Evolutionary conservation across 2,888 invertebrate genomes (phyloP).

Genomic region (Leptinotarsa peninsularis): DNA sequence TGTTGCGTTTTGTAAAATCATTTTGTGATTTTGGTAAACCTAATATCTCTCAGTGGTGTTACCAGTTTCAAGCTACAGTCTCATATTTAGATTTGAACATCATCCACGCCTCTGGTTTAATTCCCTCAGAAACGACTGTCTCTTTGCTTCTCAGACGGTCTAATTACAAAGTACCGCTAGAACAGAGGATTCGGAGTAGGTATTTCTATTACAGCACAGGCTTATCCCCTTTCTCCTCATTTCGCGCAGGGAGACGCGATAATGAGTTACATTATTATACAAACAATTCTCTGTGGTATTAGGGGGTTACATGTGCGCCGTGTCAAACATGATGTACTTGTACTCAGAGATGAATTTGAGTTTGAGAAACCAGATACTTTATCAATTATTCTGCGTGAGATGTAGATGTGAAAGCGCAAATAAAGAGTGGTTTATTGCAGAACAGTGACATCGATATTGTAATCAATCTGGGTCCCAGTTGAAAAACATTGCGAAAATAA

Average conservation of each 20-base stretch:
- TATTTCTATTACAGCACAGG: slow-evolving; percentile 40
- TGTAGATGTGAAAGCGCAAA: too few species aligned
- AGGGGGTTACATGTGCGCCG: background rate
- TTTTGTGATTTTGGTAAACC: too few species aligned
- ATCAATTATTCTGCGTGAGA: background rate
- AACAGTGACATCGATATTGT: too few species aligned
- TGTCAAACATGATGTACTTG: slow-evolving; percentile 19
- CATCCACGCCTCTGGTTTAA: slow-evolving; percentile 16
- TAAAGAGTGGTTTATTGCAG: too few species aligned
- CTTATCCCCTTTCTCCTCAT: slow-evolving; percentile 40
- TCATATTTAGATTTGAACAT: background rate
- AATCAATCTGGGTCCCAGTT: too few species aligned
- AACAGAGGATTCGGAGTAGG: slow-evolving; percentile 40
- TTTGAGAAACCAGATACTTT: background rate
- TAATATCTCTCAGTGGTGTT: too few species aligned
- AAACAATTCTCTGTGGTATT: slow-evolving; percentile 11
- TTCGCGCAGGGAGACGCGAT: slow-evolving; percentile 34
- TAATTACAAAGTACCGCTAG: slow-evolving; percentile 45
- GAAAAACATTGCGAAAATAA: too few species aligned
- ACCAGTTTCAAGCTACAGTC: background rate
- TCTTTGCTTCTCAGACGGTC: slow-evolving; percentile 38
- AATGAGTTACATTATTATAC: slow-evolving; percentile 35
- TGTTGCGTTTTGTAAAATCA: too few species aligned
- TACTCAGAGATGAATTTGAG: background rate
- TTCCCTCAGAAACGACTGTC: slow-evolving; percentile 27